phyloP scores from a whole-genome alignment of 1,140 invertebrate species.

The Hestina assimilis region DNA sequence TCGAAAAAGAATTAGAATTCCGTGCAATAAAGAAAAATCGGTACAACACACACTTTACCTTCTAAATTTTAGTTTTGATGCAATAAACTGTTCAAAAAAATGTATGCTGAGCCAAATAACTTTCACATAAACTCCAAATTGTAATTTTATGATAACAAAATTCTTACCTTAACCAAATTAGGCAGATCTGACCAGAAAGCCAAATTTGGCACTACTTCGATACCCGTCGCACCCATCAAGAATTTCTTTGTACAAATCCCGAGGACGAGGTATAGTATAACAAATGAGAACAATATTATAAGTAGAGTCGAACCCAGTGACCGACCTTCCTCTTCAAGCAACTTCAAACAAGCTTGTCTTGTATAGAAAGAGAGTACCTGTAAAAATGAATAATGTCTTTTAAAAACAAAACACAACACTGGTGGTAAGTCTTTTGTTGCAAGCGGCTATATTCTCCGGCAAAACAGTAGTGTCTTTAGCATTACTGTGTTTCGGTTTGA shows the following conservation, averaged over 20 bases:
- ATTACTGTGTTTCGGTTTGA: too few relatives aligned
- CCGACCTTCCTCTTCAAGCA: conserved; percentile 48
- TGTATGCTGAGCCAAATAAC: too few relatives aligned
- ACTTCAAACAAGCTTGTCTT: conserved; percentile 55
- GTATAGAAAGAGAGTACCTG: conserved; percentile 72
- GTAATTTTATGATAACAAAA: background rate
- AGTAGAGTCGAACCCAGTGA: conserved; percentile 68
- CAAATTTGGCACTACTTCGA: conserved; percentile 79
- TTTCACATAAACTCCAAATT: too few relatives aligned
- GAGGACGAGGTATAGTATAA: conserved; percentile 67
- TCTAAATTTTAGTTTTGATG: too few relatives aligned
- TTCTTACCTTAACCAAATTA: conserved; percentile 75
- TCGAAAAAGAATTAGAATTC: too few relatives aligned
- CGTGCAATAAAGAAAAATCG: too few relatives aligned
- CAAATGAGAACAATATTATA: conserved; percentile 70
- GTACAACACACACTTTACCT: too few relatives aligned
- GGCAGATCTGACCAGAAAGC: conserved; percentile 79
- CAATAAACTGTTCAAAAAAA: too few relatives aligned
- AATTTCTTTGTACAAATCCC: conserved; percentile 79
- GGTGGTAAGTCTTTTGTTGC: too few relatives aligned
- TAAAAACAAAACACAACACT: too few relatives aligned
- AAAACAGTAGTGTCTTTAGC: too few relatives aligned
- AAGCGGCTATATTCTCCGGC: too few relatives aligned
- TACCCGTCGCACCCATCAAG: conserved; percentile 78
- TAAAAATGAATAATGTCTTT: conserved; percentile 40